Percentiles rank a stretch among this genome's conserved stretches.
Evolutionary conservation across 2,888 invertebrate species (phyloP).

Genomic region (Monoplex corrugatus): DNA sequence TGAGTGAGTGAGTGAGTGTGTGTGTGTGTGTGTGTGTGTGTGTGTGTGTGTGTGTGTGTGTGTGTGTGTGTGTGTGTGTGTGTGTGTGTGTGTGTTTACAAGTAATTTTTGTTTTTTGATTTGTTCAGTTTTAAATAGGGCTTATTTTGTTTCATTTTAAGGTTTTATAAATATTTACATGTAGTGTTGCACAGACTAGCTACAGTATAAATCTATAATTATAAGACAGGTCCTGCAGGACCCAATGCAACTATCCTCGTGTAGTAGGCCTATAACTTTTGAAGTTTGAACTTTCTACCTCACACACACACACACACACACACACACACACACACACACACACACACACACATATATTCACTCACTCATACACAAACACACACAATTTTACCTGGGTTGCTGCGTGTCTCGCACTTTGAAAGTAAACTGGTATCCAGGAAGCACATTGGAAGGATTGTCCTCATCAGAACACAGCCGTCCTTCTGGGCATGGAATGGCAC

Average conservation of each 20-base stretch:
- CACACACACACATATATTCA: background rate
- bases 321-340: conserved; percentile 9
- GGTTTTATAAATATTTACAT: no score
- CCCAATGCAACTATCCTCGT: no score
- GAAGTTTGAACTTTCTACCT: no score
- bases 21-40: conserved; percentile 25
- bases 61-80: conserved; percentile 17
- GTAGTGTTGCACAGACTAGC: no score
- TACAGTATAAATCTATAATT: no score
- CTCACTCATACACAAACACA: background rate
- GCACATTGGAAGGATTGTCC: conserved; percentile 89
- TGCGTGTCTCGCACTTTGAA: conserved; percentile 94
- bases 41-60: conserved; percentile 32
- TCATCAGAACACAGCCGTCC: conserved; percentile 92
- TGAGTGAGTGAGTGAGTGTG: background rate
- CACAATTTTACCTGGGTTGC: conserved; percentile 89
- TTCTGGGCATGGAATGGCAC: conserved; percentile 91
- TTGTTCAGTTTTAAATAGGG: no score
- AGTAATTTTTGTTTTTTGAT: no score
- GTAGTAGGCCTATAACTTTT: no score
- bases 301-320: background rate
- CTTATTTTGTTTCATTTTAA: no score
- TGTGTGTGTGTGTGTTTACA: background rate
- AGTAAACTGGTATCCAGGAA: conserved; percentile 95
- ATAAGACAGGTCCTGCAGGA: no score